Evolutionary conservation across 1,140 invertebrate genomes (phyloP).

Genomic region (Pseudomyrmex pallidus): DNA sequence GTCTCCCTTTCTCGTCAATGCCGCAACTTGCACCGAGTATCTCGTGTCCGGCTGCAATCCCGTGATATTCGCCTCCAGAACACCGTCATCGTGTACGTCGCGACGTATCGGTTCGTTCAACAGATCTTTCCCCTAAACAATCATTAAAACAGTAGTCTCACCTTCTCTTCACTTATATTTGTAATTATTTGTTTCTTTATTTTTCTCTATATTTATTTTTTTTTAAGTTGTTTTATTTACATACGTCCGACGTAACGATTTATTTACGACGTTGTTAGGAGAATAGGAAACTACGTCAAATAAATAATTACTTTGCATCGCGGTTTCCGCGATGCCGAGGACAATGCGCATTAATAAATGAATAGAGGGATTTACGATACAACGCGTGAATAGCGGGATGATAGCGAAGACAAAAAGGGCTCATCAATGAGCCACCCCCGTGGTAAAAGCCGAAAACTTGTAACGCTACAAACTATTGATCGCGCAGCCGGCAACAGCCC

Average conservation of each 20-base stretch:
- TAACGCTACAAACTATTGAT: slow-evolving; percentile 41
- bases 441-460: slow-evolving; percentile 28
- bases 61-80: slow-evolving; percentile 93
- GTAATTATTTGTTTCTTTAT: neutral
- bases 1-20: slow-evolving; percentile 97
- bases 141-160: neutral
- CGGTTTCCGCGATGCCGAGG: no score
- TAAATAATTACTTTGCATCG: no score
- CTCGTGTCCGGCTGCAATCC: slow-evolving; percentile 96
- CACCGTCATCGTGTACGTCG: slow-evolving; percentile 92
- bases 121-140: slow-evolving; percentile 89
- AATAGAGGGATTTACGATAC: neutral
- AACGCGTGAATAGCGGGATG: neutral
- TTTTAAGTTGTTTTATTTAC: neutral
- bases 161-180: neutral
- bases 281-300: neutral
- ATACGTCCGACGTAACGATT: neutral
- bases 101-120: slow-evolving; percentile 93
- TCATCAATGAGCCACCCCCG: neutral
- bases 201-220: neutral
- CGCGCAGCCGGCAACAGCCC: slow-evolving; percentile 21
- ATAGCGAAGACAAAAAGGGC: slow-evolving; percentile 13
- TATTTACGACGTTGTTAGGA: neutral
- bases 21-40: slow-evolving; percentile 97
- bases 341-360: neutral